Conservation (phyloP, 2,888 invertebrate species). For the Chromoteleia sp. region DNA sequence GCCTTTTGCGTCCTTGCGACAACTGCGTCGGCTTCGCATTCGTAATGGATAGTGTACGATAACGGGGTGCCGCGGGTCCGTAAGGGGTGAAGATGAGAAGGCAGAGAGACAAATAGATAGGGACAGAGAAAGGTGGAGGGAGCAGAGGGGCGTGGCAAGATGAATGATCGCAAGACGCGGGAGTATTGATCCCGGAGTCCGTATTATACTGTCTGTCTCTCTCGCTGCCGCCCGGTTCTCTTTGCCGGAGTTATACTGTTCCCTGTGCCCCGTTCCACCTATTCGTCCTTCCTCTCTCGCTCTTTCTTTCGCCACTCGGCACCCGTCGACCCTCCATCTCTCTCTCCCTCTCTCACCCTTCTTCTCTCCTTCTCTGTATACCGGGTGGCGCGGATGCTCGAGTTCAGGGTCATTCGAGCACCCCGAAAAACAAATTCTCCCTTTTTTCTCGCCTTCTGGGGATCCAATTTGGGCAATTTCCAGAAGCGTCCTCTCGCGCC, state of each 20-base stretch:
- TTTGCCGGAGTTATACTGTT: conserved; percentile 66
- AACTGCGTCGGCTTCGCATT: conserved; percentile 30
- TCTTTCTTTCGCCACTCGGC: conserved; percentile 66
- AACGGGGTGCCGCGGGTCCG: conserved; percentile 50
- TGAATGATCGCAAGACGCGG: conserved; percentile 85
- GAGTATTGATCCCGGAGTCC: conserved; percentile 84
- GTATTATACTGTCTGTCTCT: conserved; percentile 77
- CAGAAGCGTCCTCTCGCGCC: not conserved
- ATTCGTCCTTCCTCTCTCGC: conserved; percentile 71
- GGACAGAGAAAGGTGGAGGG: conserved; percentile 77
- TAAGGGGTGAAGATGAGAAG: conserved; percentile 68
- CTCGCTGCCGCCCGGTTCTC: conserved; percentile 70
- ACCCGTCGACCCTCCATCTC: conserved; percentile 51
- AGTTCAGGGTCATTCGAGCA: conserved; percentile 83
- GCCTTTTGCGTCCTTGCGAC: conserved; percentile 34
- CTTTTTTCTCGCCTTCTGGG: conserved; percentile 36
- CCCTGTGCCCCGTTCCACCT: conserved; percentile 70
- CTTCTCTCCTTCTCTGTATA: conserved; percentile 71
- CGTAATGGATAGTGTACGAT: conserved; percentile 57
- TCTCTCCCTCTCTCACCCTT: conserved; percentile 61
- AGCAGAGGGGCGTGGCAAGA: conserved; percentile 85
- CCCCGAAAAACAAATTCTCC: conserved; percentile 57
- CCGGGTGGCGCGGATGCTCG: conserved; percentile 78
- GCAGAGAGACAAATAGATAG: conserved; percentile 69
- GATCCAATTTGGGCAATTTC: conserved; percentile 41